These are phyloP conservation scores for Danio tinwini DNA, from an alignment of 2,797 vertebrate species.

Conservation along the genomic window DNA sequence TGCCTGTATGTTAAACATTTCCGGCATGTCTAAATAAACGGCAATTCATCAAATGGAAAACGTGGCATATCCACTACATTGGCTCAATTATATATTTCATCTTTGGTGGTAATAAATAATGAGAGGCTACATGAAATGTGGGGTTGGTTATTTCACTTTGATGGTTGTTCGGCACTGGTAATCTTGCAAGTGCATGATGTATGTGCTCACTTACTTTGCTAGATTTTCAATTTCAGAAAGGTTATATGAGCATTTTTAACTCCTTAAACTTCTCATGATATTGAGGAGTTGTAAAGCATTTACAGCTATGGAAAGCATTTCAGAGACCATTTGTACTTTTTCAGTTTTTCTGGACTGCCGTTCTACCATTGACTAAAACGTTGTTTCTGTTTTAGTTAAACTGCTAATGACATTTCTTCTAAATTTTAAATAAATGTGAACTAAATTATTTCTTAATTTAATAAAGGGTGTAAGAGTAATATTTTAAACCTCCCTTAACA, in stretches of 20 bases:
- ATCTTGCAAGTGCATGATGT: slow-evolving; percentile 43
- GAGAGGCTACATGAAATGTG: slow-evolving; percentile 35
- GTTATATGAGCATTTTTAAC: slow-evolving; percentile 37
- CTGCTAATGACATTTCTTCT: no score
- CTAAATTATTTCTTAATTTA: no score
- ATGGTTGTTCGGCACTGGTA: slow-evolving; percentile 36
- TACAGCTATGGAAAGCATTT: no score
- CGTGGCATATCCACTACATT: slow-evolving; percentile 35
- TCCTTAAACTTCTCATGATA: background rate
- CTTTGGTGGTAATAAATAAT: slow-evolving; percentile 46
- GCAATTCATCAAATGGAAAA: slow-evolving; percentile 49
- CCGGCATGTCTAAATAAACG: slow-evolving; percentile 48
- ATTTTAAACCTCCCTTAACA: no score
- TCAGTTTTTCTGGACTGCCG: no score
- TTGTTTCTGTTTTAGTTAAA: no score
- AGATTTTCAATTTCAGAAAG: slow-evolving; percentile 39
- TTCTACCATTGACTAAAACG: no score
- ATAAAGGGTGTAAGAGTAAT: no score
- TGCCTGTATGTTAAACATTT: slow-evolving; percentile 43
- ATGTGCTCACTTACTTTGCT: slow-evolving; percentile 34
- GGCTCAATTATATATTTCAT: slow-evolving; percentile 44
- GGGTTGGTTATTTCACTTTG: slow-evolving; percentile 45
- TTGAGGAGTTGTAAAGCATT: background rate
- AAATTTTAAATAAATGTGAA: no score
- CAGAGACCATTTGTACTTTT: background rate